phyloP scores from a whole-genome alignment of 2,888 invertebrate species.

The Cryptocephalus moraei region DNA sequence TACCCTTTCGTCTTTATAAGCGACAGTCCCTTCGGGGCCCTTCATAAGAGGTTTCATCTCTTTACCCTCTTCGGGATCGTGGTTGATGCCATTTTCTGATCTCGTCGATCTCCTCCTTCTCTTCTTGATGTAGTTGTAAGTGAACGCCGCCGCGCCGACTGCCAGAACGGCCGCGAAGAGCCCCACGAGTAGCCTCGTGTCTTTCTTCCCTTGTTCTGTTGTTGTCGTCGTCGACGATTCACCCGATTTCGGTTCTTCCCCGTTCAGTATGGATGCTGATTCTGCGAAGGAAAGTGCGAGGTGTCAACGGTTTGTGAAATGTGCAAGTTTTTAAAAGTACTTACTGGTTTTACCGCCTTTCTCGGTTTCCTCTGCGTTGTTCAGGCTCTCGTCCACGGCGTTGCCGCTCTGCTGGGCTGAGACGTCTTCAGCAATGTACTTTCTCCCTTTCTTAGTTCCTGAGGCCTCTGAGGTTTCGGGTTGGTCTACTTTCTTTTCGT shows the following conservation, averaged over 20 bases:
- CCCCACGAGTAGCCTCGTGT: conserved; percentile 35
- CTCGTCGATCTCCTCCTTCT: conserved; percentile 25
- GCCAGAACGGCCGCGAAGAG: conserved; percentile 45
- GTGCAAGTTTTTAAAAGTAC: conserved; percentile 1
- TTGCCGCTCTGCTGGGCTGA: conserved; percentile 14
- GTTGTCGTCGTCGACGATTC: background rate
- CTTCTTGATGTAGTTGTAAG: conserved; percentile 46
- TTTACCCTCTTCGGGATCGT: conserved; percentile 18
- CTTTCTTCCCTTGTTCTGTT: conserved; percentile 12
- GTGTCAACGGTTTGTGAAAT: background rate
- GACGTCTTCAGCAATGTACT: conserved; percentile 7
- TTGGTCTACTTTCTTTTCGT: background rate
- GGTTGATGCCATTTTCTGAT: conserved; percentile 13
- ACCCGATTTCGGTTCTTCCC: background rate
- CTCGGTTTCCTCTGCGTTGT: conserved; percentile 12
- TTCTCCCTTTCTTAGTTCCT: background rate
- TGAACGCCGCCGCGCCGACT: conserved; percentile 43
- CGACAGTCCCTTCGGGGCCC: background rate
- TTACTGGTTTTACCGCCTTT: conserved; percentile 12
- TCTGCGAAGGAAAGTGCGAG: background rate
- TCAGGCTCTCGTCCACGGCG: conserved; percentile 9
- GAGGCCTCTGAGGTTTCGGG: background rate
- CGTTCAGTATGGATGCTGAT: background rate
- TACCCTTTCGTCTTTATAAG: background rate
- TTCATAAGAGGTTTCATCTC: conserved; percentile 31